Percentiles rank a stretch among this genome's conserved stretches.
These are phyloP conservation scores for Ophioderma brevispina DNA, from an alignment of 35 echinoderm and acorn worm genomes.

Conservation along the genomic window DNA sequence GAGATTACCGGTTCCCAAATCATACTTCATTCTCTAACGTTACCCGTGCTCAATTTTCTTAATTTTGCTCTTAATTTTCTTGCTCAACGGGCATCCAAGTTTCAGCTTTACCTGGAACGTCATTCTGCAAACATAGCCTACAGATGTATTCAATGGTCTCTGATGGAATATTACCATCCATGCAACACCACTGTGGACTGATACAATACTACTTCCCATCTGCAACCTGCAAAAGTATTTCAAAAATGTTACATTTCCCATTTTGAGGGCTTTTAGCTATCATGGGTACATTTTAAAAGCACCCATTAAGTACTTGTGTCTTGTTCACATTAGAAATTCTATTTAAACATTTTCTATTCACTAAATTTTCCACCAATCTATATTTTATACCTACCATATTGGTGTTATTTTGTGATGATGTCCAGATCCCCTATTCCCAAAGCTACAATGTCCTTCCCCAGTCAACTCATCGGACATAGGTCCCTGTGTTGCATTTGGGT, in stretches of 20 bases:
- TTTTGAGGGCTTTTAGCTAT: too few relatives aligned
- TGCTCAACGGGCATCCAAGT: too few relatives aligned
- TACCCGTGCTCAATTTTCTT: too few relatives aligned
- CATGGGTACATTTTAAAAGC: too few relatives aligned
- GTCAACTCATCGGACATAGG: constrained; percentile 69
- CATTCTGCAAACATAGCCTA: constrained; percentile 46
- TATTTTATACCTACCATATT: neutral
- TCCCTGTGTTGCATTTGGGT: constrained; percentile 46
- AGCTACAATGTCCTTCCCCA: constrained; percentile 51
- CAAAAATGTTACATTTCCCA: neutral
- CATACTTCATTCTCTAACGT: too few relatives aligned
- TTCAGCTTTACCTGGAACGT: constrained; percentile 66
- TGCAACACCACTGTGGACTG: constrained; percentile 73
- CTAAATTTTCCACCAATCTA: too few relatives aligned
- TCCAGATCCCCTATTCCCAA: constrained; percentile 85
- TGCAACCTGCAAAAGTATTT: constrained; percentile 42
- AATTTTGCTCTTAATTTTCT: too few relatives aligned
- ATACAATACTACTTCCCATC: constrained; percentile 28
- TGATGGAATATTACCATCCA: constrained; percentile 89
- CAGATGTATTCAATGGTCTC: constrained; percentile 85
- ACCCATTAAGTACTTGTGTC: too few relatives aligned
- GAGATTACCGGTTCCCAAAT: too few relatives aligned
- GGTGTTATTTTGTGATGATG: constrained; percentile 64
- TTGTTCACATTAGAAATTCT: too few relatives aligned
- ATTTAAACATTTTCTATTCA: too few relatives aligned